Evolutionary conservation across 2,797 vertebrate species (phyloP).

Genomic region (Sparus aurata): DNA sequence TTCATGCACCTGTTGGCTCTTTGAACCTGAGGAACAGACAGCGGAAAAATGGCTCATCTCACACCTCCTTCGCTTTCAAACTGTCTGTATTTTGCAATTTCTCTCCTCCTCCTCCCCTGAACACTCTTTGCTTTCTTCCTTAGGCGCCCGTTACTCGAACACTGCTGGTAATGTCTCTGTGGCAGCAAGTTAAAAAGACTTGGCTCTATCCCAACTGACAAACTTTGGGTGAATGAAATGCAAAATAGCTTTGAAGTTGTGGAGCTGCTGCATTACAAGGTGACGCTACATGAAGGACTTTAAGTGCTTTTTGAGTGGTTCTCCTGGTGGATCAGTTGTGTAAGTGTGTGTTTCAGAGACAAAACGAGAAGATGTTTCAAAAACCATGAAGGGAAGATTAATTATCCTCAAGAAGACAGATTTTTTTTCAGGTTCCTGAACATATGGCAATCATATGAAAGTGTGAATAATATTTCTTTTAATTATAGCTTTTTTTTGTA

Average conservation of each 20-base stretch:
- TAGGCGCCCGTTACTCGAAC: constrained; percentile 43
- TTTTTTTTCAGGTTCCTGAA: background rate
- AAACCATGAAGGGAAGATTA: constrained; percentile 9
- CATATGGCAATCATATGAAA: background rate
- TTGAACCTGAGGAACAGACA: constrained; percentile 41
- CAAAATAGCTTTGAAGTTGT: constrained; percentile 46
- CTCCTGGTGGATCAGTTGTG: constrained; percentile 1
- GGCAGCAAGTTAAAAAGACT: constrained; percentile 38
- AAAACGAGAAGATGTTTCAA: constrained; percentile 6
- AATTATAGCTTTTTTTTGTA: background rate
- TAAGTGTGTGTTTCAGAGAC: background rate
- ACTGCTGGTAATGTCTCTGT: constrained; percentile 41
- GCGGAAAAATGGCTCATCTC: constrained; percentile 24
- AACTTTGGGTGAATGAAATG: constrained; percentile 54
- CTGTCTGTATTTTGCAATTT: constrained; percentile 41
- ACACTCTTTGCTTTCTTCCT: constrained; percentile 37
- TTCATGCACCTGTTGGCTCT: constrained; percentile 49
- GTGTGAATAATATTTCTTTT: background rate
- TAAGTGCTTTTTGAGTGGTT: constrained; percentile 28
- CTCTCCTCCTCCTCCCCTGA: constrained; percentile 16
- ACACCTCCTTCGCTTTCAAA: constrained; percentile 11
- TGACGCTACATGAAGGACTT: constrained; percentile 6
- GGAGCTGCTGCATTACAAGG: constrained; percentile 12
- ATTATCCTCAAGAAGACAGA: background rate
- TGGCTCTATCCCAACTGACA: constrained; percentile 37